Percentiles rank a stretch among this genome's conserved stretches.
Conservation (phyloP, 1,140 invertebrate genomes). For the Ylistrum balloti region DNA sequence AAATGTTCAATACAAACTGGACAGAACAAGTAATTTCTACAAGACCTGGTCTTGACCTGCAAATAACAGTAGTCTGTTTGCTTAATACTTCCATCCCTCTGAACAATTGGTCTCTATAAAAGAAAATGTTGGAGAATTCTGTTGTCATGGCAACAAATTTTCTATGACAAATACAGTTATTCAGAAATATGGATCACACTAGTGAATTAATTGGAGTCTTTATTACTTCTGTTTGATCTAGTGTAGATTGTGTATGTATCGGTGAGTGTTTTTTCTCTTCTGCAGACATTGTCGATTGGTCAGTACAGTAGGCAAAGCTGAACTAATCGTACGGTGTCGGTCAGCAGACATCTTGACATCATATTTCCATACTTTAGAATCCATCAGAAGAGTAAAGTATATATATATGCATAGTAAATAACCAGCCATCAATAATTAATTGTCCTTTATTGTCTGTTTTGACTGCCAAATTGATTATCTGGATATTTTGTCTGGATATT, state of each 20-base stretch:
- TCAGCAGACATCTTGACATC: constrained; percentile 31
- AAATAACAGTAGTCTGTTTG: background rate
- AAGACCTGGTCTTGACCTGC: background rate
- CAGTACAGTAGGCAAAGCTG: background rate
- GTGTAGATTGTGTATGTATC: background rate
- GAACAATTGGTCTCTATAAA: background rate
- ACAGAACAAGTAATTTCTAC: background rate
- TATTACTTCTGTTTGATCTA: constrained; percentile 5
- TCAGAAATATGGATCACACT: background rate
- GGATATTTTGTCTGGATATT: background rate
- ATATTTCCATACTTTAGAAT: constrained; percentile 21
- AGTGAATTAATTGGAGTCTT: background rate
- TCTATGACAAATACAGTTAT: background rate
- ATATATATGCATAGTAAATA: background rate
- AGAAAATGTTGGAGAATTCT: background rate
- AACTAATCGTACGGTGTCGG: background rate
- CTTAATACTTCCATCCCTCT: background rate
- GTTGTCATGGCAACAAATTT: background rate
- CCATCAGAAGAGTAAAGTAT: background rate
- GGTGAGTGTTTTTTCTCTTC: background rate
- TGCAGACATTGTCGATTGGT: background rate
- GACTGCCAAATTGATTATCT: constrained; percentile 1
- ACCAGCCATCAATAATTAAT: background rate
- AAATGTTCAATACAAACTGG: constrained; percentile 16
- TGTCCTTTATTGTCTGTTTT: background rate